Base-by-base conservation (phyloP, 2,888 invertebrate species). In the Lochmaea capreae region DNA sequence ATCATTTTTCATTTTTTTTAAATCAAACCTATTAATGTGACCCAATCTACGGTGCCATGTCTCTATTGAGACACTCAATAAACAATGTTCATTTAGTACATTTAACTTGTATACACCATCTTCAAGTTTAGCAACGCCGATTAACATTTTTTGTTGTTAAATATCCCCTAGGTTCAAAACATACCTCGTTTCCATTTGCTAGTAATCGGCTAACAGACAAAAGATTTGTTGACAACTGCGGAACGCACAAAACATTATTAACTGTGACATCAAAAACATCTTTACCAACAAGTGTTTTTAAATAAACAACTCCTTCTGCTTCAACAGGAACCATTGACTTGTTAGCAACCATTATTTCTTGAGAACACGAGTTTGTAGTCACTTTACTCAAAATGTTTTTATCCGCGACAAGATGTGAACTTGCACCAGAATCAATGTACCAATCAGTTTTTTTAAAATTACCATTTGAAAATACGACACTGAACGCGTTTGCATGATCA, bases 351-450 rank as follows among this genome's bases (percentile, higher is more conserved):
- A 72, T 73, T 22, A 78, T 75, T 43, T 75, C 73, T 16, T 66
- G 22, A 59, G 68, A n/a, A 26, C 61, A 57, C 58, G n/a, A 49
- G 18, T 58, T 12, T 39, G 14, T 11, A 62, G 12, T 22, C 26
- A 71, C 22, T 33, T 75, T 70, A 14, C 57, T 58, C 43, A 78
- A 22, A 71, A 73, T 73, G 26, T 73, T 67, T 68, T 67, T 72
- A n/a, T 65, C 43, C 11, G 75, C 67, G n/a, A 79, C 80, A 39
- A 79, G 65, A 75, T 81, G 80, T 5, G 58, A 62, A 74, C 78
- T 82, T 11, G 82, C 81, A 9, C 81, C 83, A 3, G 79, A 79
- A 59, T 83, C 80, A 4, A 82, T 62, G 39, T 81, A 82, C 75
- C 78, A 83, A 49, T 81, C 80, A 5, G 54, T 33, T 59, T 78